Conservation (phyloP, 2,797 vertebrate genomes). For the Eulemur albifrons region DNA sequence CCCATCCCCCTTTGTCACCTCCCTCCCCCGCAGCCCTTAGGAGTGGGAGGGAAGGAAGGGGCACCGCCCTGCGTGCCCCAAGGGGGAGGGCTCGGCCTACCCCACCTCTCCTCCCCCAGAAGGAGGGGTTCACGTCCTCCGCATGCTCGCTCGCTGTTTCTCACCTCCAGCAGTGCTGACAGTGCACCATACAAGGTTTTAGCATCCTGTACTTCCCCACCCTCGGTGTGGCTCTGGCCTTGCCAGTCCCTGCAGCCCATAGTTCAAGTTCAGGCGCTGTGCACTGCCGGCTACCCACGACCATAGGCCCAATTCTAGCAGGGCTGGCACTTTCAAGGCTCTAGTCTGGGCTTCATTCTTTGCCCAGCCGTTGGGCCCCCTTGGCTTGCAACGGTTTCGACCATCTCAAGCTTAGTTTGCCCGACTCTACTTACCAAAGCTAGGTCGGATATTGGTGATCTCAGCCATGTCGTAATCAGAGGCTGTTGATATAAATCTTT, state of each 20-base stretch:
- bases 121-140: slow-evolving; percentile 37
- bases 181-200: slow-evolving; percentile 44
- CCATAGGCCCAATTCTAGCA: not conserved
- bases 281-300: not conserved
- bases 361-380: not conserved
- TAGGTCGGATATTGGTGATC: slow-evolving; percentile 84
- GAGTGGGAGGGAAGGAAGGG: slow-evolving; percentile 68
- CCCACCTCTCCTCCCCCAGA: slow-evolving; percentile 48
- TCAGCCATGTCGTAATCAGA: slow-evolving; percentile 83
- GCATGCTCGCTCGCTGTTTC: not conserved
- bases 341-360: not conserved
- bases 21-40: slow-evolving; percentile 66
- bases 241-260: not conserved
- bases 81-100: slow-evolving; percentile 57
- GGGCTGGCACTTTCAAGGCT: not conserved
- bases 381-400: not conserved
- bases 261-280: not conserved
- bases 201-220: not conserved
- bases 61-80: slow-evolving; percentile 77
- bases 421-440: slow-evolving; percentile 82
- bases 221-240: not conserved
- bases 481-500: slow-evolving; percentile 41
- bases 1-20: slow-evolving; percentile 64
- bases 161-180: slow-evolving; percentile 48
- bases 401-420: not conserved